Evolutionary conservation across 2,888 invertebrate genomes (phyloP), one percentile per base, ranked within the genome.

Genomic region (Pasiphila rectangulata): DNA sequence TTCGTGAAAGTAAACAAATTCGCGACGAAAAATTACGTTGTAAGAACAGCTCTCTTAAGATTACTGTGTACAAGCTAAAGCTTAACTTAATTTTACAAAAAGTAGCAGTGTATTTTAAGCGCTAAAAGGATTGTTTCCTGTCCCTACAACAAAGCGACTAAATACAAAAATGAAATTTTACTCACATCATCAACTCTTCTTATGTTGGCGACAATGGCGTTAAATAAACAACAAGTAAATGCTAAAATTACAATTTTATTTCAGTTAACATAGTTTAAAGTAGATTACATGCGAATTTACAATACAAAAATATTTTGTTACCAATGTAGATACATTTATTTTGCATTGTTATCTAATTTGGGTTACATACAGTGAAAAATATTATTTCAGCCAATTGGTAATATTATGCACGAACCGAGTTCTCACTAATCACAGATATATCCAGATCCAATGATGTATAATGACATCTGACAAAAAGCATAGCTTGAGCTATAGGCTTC

Each of bases 271-370:
- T 70, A 71, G 67, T 71, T n/a, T 74, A 76, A 72, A 75, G 67
- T 75, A 76, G 80, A 80, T 81, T 75, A 78, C 79, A 84, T 79
- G 81, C 73, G 71, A 80, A 79, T 80, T 78, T 83, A 81, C 39
- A 69, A 78, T 87, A 87, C 75, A 87, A 87, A 87, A 87, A 87
- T 87, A 85, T 69, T 75, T 69, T 64, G 42, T 69, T 72, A 75
- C 69, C 66, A 64, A 68, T 68, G 67, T 71, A 66, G 67, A 61
- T 66, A 61, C 19, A 57, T 64, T 53, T n/a, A n/a, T n/a, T n/a
- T n/a, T 56, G 54, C 51, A 51, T 37, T 38, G 41, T 43, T 52
- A 46, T 50, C 50, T 52, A 36, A 36, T 41, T 46, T 54, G 36
- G 23, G 38, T 45, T 51, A 54, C 32, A 54, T 51, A 54, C 32